A percentile compares a stretch with the other conserved stretches of the same genome.
phyloP scores from a whole-genome alignment of 1,140 invertebrate genomes.

The Temnothorax longispinosus region DNA sequence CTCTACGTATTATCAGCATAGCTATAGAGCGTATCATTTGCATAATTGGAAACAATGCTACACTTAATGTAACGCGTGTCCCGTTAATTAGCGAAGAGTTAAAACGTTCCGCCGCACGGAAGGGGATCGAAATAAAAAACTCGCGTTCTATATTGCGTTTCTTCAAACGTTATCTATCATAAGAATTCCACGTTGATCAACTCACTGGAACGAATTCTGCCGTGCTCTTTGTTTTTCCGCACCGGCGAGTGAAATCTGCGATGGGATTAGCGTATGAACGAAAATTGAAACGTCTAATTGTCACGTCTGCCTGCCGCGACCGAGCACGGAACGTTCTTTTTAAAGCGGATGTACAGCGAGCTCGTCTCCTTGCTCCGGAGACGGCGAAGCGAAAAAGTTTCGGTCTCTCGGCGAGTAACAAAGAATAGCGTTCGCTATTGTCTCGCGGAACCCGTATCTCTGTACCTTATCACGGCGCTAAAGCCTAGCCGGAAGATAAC shows the following conservation, averaged over 20 bases:
- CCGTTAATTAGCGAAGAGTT: not conserved
- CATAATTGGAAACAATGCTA: not conserved
- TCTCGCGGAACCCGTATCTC: constrained; percentile 59
- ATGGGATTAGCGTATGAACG: constrained; percentile 27
- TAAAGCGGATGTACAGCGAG: constrained; percentile 58
- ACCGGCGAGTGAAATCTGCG: not conserved
- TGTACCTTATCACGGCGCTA: constrained; percentile 6
- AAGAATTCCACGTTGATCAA: not conserved
- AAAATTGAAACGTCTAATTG: constrained; percentile 66
- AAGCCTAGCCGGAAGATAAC: not conserved
- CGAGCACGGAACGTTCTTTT: constrained; percentile 40
- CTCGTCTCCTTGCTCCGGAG: not conserved
- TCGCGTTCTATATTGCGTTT: not conserved
- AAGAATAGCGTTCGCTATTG: constrained; percentile 56
- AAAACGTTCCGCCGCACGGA: not conserved
- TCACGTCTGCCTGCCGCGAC: constrained; percentile 55
- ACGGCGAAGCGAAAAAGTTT: constrained; percentile 2
- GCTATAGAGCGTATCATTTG: not conserved
- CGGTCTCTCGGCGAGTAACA: constrained; percentile 19
- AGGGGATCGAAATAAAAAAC: not conserved
- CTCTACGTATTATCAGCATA: not conserved
- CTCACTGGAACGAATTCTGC: not conserved
- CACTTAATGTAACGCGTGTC: not conserved
- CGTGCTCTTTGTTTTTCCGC: constrained; percentile 39
- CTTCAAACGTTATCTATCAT: not conserved